phyloP scores from a whole-genome alignment of 2,888 invertebrate species.

The Frankliniella fusca region DNA sequence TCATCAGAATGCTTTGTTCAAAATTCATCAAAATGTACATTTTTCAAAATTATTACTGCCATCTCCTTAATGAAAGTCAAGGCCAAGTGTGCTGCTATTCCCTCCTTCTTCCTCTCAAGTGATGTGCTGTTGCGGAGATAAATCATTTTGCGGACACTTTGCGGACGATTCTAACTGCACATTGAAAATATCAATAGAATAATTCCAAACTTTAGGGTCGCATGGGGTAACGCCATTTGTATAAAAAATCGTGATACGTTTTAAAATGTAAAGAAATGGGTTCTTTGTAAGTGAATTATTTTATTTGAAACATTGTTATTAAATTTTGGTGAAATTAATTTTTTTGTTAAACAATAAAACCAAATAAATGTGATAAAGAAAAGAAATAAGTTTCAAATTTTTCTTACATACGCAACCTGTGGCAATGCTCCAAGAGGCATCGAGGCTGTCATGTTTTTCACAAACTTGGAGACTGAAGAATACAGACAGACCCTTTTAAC shows the following conservation, averaged over 20 bases:
- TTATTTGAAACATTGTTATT: slow-evolving; percentile 14
- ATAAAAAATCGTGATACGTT: slow-evolving; percentile 21
- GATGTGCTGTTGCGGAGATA: not conserved
- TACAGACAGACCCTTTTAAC: too few relatives aligned
- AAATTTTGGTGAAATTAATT: not conserved
- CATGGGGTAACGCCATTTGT: slow-evolving; percentile 17
- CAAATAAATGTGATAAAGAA: slow-evolving; percentile 19
- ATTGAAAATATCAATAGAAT: slow-evolving; percentile 21
- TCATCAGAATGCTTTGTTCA: not conserved
- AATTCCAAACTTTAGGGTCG: slow-evolving; percentile 20
- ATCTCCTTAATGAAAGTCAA: not conserved
- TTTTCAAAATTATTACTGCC: too few relatives aligned
- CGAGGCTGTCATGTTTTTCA: too few relatives aligned
- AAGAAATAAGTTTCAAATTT: too few relatives aligned
- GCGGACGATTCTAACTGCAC: slow-evolving; percentile 8
- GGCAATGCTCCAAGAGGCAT: too few relatives aligned
- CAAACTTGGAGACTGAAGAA: too few relatives aligned
- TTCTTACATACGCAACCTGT: too few relatives aligned
- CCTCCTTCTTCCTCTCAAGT: not conserved
- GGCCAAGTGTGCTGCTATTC: not conserved
- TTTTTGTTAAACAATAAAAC: slow-evolving; percentile 13
- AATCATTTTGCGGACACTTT: not conserved
- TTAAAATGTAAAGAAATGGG: not conserved
- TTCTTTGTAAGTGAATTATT: slow-evolving; percentile 25
- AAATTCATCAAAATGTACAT: not conserved